Conservation (phyloP, 2,113 vertebrate genomes). For the Psittacara wagleri region DNA sequence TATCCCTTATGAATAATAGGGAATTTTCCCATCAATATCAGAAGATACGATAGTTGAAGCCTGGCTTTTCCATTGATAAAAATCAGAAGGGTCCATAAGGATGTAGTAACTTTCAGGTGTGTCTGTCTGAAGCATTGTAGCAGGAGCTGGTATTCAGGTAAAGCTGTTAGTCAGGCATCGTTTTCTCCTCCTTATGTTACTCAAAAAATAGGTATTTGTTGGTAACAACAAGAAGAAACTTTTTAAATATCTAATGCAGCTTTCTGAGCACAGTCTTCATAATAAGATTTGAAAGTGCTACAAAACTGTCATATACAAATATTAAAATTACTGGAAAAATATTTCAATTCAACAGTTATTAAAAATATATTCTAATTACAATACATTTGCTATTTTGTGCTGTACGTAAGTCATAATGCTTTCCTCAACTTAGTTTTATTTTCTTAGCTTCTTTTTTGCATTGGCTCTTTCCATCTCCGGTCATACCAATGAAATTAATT, state of each 20-base stretch:
- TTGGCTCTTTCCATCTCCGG: neutral
- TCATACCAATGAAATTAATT: neutral
- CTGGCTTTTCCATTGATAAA: neutral
- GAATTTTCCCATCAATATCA: neutral
- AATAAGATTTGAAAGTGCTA: neutral
- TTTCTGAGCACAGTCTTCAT: neutral
- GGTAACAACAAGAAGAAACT: neutral
- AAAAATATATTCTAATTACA: neutral
- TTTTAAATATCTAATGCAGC: neutral
- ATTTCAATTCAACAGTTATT: neutral
- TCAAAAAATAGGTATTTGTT: neutral
- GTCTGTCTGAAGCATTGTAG: neutral
- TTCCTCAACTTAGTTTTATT: neutral
- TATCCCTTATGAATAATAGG: accelerated
- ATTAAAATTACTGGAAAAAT: neutral
- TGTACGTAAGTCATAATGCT: neutral
- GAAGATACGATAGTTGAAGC: neutral
- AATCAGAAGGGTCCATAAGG: neutral
- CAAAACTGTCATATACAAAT: neutral
- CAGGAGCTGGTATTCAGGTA: neutral
- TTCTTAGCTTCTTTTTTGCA: neutral
- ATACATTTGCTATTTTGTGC: neutral
- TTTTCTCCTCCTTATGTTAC: neutral
- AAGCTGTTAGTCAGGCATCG: neutral
- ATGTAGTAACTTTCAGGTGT: neutral